Conservation (phyloP, 2,113 vertebrate genomes). For the Rhynchomys soricoides region DNA sequence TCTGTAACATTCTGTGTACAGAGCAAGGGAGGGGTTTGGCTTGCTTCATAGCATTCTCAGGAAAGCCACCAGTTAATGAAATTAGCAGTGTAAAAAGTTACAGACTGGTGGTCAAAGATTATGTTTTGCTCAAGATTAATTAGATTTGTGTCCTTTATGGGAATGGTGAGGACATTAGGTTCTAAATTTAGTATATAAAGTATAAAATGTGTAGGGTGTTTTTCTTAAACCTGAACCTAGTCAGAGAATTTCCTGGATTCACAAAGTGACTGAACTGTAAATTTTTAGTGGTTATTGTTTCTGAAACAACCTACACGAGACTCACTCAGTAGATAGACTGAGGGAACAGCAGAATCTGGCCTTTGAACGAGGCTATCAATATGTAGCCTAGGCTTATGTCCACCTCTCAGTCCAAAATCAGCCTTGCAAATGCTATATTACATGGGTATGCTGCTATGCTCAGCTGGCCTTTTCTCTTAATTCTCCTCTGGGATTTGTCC, state of each 20-base stretch:
- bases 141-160: conserved; percentile 6
- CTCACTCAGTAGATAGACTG: not conserved
- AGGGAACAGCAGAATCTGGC: not conserved
- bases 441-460: not conserved
- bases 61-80: conserved; percentile 26
- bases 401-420: not conserved
- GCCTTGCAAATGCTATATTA: not conserved
- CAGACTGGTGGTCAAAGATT: conserved; percentile 37
- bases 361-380: not conserved
- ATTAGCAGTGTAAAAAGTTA: conserved; percentile 4
- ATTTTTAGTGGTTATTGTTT: conserved; percentile 39
- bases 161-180: not conserved
- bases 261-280: conserved; percentile 5
- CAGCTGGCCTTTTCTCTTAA: not conserved
- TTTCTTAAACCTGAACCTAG: conserved; percentile 27
- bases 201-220: not conserved
- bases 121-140: conserved; percentile 5
- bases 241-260: conserved; percentile 46
- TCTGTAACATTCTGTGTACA: not conserved
- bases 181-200: conserved; percentile 5
- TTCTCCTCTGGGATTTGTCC: not conserved
- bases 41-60: conserved; percentile 41
- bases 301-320: conserved; percentile 24
- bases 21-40: not conserved
- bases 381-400: not conserved